Base-by-base conservation (phyloP, 2,113 vertebrate species). In the Lepidothrix coronata region DNA sequence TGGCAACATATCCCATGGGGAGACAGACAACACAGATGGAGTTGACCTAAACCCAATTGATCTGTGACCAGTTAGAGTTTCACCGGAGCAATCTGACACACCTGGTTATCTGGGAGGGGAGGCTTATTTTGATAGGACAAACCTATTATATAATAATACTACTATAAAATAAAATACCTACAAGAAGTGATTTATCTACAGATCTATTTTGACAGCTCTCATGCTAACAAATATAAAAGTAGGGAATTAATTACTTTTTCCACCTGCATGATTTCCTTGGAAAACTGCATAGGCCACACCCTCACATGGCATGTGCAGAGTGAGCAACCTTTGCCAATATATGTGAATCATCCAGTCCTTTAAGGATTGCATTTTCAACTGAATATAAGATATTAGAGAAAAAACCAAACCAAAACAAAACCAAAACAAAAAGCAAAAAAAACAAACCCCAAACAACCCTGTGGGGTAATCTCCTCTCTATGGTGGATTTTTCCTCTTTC, bases 21-120 rank as follows among this genome's bases (percentile, higher is more conserved):
- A 44, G 31, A 9, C 25, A 57, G 19, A 2, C 33, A 30, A 0
- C 14, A 0, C 17, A 6, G 41, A 3, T 0, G 1, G 49, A 25
- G 57, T 6, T 79, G 41, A 31, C 35, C 7, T 41, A 48, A 86
- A 86, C 2, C 12, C 1, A 0, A 8, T 1, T 3, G 48, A 8
- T 48, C 27, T n/a, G 35, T 6, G 48, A 41, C 14, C 62, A 31
- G 71, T 52, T 65, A 5, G 43, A 57, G 24, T 52, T 85, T 22
- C 49, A 35, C 52, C 1, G 2, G 17, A 92, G 58, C 78, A 41
- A 28, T 23, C 49, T 48, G 67, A 54, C 75, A n/a, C 54, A 61
- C 63, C 41, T 88, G 33, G 20, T 72, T 85, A 39, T 39, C 71
- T 52, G 54, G 44, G 49, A 70, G 54, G 58, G 76, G 54, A 76